Evolutionary conservation across 1,140 invertebrate genomes (phyloP).

Genomic region (Zaprionus africanus): DNA sequence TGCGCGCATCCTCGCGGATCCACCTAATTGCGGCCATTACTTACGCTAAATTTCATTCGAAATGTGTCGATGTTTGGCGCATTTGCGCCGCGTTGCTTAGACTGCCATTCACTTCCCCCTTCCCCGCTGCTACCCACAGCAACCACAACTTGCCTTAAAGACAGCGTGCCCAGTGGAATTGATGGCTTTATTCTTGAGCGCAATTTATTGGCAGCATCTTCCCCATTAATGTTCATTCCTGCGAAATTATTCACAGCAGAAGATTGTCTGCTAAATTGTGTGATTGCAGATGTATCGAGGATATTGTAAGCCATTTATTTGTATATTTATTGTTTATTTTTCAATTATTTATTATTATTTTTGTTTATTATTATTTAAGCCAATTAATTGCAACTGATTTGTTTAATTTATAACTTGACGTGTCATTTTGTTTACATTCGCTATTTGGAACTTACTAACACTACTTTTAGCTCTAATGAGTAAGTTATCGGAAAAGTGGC

Average conservation of each 20-base stretch:
- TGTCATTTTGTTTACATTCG: no score
- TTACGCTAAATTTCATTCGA: slow-evolving; percentile 63
- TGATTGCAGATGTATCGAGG: background rate
- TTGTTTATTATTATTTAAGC: no score
- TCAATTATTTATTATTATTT: no score
- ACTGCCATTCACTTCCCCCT: background rate
- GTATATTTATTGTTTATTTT: background rate
- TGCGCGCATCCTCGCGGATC: background rate
- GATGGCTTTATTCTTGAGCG: slow-evolving; percentile 52
- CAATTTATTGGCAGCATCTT: slow-evolving; percentile 25
- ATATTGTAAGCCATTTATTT: background rate
- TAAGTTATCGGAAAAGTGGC: no score
- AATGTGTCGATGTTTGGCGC: slow-evolving; percentile 63
- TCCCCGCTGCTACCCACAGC: background rate
- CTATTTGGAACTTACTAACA: no score
- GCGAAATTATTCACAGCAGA: slow-evolving; percentile 7
- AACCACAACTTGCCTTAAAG: slow-evolving; percentile 4
- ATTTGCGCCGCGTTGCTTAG: slow-evolving; percentile 12
- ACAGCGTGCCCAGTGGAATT: slow-evolving; percentile 26
- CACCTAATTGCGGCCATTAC: slow-evolving; percentile 62
- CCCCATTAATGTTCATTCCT: slow-evolving; percentile 4
- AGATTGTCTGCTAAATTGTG: background rate
- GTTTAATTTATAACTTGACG: no score
- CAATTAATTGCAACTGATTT: no score
- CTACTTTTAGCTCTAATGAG: no score